These are phyloP conservation scores for Iphiclides podalirius DNA, from an alignment of 2,888 invertebrate species.

Conservation along the genomic window DNA sequence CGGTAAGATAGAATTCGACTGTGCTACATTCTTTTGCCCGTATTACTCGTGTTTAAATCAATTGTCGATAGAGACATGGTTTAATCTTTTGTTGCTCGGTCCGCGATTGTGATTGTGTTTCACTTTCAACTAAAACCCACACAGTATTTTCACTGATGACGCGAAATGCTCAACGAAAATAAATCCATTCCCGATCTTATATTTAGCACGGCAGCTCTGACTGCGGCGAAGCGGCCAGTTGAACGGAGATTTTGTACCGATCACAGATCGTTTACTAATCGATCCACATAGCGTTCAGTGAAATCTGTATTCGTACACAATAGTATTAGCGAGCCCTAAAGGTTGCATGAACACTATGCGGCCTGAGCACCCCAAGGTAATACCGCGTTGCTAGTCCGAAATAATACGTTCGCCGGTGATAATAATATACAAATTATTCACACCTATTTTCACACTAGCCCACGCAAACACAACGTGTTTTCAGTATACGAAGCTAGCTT, in stretches of 20 bases:
- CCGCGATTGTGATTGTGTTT: slow-evolving; percentile 18
- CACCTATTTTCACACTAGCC: slow-evolving; percentile 77
- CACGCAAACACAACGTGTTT: slow-evolving; percentile 75
- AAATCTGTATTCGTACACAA: slow-evolving; percentile 47
- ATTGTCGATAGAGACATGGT: too few species aligned
- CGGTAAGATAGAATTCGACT: slow-evolving; percentile 32
- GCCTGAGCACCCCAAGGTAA: slow-evolving; percentile 67
- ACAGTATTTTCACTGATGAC: slow-evolving; percentile 58
- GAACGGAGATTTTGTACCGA: slow-evolving; percentile 71
- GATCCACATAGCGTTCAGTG: slow-evolving; percentile 45
- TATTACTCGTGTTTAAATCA: too few species aligned
- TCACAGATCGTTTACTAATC: slow-evolving; percentile 58
- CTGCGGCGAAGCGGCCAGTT: slow-evolving; percentile 67
- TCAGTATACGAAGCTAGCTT: slow-evolving; percentile 70
- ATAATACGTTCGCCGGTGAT: slow-evolving; percentile 62
- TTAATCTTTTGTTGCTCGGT: slow-evolving; percentile 26
- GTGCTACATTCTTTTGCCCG: too few species aligned
- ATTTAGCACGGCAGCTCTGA: slow-evolving; percentile 75
- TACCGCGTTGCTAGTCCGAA: slow-evolving; percentile 59
- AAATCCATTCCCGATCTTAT: slow-evolving; percentile 76
- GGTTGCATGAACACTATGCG: slow-evolving; percentile 45
- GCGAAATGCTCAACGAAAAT: slow-evolving; percentile 74
- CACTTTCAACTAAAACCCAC: slow-evolving; percentile 34
- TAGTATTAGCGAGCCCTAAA: slow-evolving; percentile 49
- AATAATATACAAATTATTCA: slow-evolving; percentile 74